phyloP scores from a whole-genome alignment of 2,797 vertebrate genomes.

The Myotis planiceps region DNA sequence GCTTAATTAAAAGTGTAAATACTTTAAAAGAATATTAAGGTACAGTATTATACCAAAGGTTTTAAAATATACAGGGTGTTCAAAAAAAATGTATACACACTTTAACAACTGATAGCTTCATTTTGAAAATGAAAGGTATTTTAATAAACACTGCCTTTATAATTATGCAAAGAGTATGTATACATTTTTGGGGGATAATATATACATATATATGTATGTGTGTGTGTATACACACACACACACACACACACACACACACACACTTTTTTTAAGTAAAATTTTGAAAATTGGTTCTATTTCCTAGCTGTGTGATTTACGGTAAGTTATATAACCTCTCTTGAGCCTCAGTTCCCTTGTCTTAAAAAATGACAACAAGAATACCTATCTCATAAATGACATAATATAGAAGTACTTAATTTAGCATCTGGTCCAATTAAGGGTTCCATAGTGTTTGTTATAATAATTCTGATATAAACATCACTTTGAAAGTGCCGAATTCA shows the following conservation, averaged over 20 bases:
- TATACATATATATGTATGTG: too few species aligned
- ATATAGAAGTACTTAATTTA: neutral
- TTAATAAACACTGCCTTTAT: too few species aligned
- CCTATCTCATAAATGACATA: neutral
- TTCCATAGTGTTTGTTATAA: neutral
- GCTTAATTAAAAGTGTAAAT: neutral
- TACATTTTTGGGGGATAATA: too few species aligned
- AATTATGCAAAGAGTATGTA: too few species aligned
- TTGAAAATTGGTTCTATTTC: slow-evolving; percentile 16
- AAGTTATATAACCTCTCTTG: neutral
- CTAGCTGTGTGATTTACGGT: neutral
- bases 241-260: too few species aligned
- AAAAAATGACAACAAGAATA: slow-evolving; percentile 14
- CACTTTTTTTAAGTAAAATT: neutral
- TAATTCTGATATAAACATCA: neutral
- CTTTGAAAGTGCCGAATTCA: neutral
- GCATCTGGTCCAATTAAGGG: neutral
- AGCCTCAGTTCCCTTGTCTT: slow-evolving; percentile 11
- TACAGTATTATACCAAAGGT: neutral
- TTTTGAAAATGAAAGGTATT: too few species aligned
- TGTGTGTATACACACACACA: too few species aligned
- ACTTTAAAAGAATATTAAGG: slow-evolving; percentile 18
- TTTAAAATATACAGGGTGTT: neutral
- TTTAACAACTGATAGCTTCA: too few species aligned
- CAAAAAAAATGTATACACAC: too few species aligned